Conservation (phyloP, 2,113 vertebrate species). For the Oncorhynchus mykiss region DNA sequence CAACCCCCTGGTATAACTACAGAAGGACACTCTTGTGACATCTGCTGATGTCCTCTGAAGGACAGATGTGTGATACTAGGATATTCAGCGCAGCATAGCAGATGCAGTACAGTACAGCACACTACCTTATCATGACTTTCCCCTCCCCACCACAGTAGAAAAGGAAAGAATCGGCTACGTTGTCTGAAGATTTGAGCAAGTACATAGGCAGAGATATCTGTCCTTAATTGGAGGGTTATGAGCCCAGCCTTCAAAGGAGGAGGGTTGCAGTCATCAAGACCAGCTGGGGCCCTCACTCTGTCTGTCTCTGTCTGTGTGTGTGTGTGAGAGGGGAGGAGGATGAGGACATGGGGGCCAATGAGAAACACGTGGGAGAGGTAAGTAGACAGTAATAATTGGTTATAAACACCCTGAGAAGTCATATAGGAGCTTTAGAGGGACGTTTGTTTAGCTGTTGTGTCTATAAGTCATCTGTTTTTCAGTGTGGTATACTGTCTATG, state of each 20-base stretch:
- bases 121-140: conserved; percentile 21
- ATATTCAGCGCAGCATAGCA: no score
- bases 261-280: conserved; percentile 47
- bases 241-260: conserved; percentile 54
- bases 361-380: conserved; percentile 31
- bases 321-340: neutral
- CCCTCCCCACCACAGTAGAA: neutral
- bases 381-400: conserved; percentile 25
- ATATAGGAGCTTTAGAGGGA: no score
- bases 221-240: conserved; percentile 8
- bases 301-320: neutral
- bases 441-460: no score
- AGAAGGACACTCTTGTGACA: neutral
- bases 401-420: neutral
- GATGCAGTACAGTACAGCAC: conserved; percentile 5
- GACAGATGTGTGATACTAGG: conserved; percentile 18
- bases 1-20: neutral
- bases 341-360: conserved; percentile 21
- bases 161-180: neutral
- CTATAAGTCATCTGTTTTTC: no score
- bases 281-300: conserved; percentile 63
- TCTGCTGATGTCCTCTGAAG: conserved; percentile 11
- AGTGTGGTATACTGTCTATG: no score
- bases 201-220: neutral
- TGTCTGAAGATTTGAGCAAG: neutral